A percentile compares a stretch with the other conserved stretches of the same genome.
Evolutionary conservation across 2,797 vertebrate genomes (phyloP).

Genomic region (Champsocephalus esox): DNA sequence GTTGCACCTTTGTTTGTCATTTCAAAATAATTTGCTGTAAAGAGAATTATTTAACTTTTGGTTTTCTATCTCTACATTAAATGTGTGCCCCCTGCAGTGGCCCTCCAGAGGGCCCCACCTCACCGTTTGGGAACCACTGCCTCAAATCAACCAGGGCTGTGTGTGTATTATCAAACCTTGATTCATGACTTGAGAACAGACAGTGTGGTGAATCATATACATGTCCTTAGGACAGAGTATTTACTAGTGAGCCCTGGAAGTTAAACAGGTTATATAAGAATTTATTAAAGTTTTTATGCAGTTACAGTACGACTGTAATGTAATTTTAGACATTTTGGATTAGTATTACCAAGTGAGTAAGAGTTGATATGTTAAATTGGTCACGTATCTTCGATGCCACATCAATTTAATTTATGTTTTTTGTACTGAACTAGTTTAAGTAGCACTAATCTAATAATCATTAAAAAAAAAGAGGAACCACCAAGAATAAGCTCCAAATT

Average conservation of each 20-base stretch:
- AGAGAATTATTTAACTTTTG: not conserved
- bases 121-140: constrained; percentile 47
- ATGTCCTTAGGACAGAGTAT: constrained; percentile 22
- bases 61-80: not conserved
- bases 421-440: constrained; percentile 14
- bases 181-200: constrained; percentile 9
- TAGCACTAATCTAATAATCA: constrained; percentile 16
- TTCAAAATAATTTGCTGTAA: constrained; percentile 6
- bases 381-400: not conserved
- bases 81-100: not conserved
- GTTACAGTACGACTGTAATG: constrained; percentile 1
- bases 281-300: constrained; percentile 3
- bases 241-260: constrained; percentile 22
- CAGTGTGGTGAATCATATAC: not conserved
- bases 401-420: constrained; percentile 10
- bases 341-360: not conserved
- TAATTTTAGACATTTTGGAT: not conserved
- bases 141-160: constrained; percentile 18
- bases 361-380: not conserved
- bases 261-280: not conserved
- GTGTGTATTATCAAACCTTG: constrained; percentile 25
- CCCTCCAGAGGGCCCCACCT: constrained; percentile 4
- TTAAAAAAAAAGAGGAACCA: constrained; percentile 4
- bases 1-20: not conserved
- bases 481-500: constrained; percentile 30